Evolutionary conservation across 2,888 invertebrate species (phyloP).

Genomic region (Ceraclea dissimilis): DNA sequence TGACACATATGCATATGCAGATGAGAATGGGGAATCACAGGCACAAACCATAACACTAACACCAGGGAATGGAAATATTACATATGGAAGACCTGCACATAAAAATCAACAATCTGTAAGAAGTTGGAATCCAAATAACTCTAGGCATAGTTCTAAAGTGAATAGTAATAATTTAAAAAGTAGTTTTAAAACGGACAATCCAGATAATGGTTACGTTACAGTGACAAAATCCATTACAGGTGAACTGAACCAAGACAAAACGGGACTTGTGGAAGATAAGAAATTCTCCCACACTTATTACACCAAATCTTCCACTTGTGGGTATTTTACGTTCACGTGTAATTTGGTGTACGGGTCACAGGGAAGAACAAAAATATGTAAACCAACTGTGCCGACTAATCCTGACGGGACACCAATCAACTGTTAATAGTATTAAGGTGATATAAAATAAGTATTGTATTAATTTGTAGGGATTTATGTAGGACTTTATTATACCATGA

Average conservation of each 20-base stretch:
- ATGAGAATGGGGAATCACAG: slow-evolving; percentile 54
- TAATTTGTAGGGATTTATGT: neutral
- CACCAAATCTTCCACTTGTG: slow-evolving; percentile 80
- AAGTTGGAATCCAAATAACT: slow-evolving; percentile 15
- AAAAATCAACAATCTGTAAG: slow-evolving; percentile 16
- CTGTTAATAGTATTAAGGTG: slow-evolving; percentile 44
- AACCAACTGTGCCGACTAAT: slow-evolving; percentile 70
- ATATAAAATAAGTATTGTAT: neutral
- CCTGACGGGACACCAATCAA: slow-evolving; percentile 65
- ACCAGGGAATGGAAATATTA: slow-evolving; percentile 42
- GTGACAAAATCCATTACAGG: slow-evolving; percentile 76
- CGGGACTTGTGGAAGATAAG: slow-evolving; percentile 55
- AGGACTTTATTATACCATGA: neutral
- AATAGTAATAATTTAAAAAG: slow-evolving; percentile 25
- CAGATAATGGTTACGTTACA: slow-evolving; percentile 65
- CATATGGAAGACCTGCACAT: slow-evolving; percentile 25
- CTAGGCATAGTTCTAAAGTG: neutral
- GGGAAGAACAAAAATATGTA: slow-evolving; percentile 73
- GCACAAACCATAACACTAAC: slow-evolving; percentile 55
- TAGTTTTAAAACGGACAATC: slow-evolving; percentile 40
- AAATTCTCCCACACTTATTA: slow-evolving; percentile 74
- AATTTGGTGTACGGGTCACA: slow-evolving; percentile 70
- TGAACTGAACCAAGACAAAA: slow-evolving; percentile 54
- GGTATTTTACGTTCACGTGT: slow-evolving; percentile 80
- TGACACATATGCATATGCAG: slow-evolving; percentile 50